These are phyloP conservation scores for Misgurnus mizolepis DNA, from an alignment of 2,113 vertebrate species.

Conservation along the genomic window DNA sequence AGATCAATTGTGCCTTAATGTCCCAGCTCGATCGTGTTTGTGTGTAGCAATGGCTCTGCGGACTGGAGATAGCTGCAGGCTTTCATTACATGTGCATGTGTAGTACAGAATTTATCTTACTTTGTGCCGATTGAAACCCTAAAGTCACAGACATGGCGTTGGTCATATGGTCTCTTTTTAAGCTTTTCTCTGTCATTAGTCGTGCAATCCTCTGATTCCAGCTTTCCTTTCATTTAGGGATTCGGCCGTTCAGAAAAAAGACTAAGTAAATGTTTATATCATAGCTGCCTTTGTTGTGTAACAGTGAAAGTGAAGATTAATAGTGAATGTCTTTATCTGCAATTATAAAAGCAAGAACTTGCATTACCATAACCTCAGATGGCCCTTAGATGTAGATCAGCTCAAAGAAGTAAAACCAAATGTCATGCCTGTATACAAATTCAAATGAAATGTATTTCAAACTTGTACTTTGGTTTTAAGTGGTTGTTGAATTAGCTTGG, in stretches of 20 bases:
- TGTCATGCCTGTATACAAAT: neutral
- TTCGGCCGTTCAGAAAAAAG: neutral
- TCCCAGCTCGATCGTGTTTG: neutral
- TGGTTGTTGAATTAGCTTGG: slow-evolving; percentile 7
- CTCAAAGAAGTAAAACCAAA: slow-evolving; percentile 4
- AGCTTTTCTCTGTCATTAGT: slow-evolving; percentile 29
- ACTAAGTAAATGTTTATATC: neutral
- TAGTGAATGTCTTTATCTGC: neutral
- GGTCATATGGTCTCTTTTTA: slow-evolving; percentile 24
- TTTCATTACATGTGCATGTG: slow-evolving; percentile 23
- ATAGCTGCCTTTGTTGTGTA: neutral
- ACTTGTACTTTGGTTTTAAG: neutral
- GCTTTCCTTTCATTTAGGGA: slow-evolving; percentile 14
- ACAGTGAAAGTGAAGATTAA: neutral
- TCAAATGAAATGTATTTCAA: neutral
- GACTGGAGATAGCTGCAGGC: slow-evolving; percentile 12
- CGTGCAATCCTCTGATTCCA: slow-evolving; percentile 19
- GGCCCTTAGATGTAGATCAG: neutral
- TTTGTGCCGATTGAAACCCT: slow-evolving; percentile 31
- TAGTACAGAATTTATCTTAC: neutral
- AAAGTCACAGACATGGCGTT: slow-evolving; percentile 1
- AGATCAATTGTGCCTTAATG: slow-evolving; percentile 16
- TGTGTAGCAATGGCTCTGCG: slow-evolving; percentile 17
- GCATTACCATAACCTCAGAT: neutral
- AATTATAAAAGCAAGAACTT: neutral